phyloP scores from a whole-genome alignment of 2,888 invertebrate genomes.

The Uropetala carovei region DNA sequence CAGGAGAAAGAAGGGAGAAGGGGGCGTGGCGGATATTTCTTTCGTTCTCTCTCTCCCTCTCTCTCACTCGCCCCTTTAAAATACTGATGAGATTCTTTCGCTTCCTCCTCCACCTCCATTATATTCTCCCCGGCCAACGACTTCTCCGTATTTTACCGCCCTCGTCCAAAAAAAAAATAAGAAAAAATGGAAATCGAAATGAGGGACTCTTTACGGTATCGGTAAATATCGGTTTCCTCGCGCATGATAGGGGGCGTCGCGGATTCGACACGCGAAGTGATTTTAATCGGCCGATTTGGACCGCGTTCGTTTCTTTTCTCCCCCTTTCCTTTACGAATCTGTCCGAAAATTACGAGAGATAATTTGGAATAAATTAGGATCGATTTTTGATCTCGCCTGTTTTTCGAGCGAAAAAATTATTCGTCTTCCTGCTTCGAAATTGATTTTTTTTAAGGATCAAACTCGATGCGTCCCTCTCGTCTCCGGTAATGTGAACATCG shows the following conservation, averaged over 20 bases:
- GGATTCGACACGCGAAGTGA: not conserved
- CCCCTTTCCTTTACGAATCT: not conserved
- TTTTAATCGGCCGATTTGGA: not conserved
- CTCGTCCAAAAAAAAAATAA: too few species aligned
- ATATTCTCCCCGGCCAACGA: not conserved
- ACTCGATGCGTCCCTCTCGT: too few species aligned
- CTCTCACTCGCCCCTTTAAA: too few species aligned
- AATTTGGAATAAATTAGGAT: too few species aligned
- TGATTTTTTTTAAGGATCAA: too few species aligned
- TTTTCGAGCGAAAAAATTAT: too few species aligned
- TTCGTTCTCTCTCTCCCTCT: too few species aligned
- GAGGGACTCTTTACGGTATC: not conserved
- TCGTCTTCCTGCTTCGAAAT: too few species aligned
- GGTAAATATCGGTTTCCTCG: slow-evolving; percentile 1
- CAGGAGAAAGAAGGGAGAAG: not conserved
- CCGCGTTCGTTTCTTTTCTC: not conserved
- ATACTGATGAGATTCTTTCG: not conserved
- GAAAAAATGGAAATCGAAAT: not conserved
- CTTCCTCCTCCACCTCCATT: not conserved
- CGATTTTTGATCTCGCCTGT: too few species aligned
- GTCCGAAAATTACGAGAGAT: too few species aligned
- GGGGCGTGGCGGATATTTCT: not conserved
- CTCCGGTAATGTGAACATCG: too few species aligned
- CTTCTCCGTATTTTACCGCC: not conserved
- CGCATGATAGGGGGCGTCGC: not conserved